phyloP scores from a whole-genome alignment of 2,888 invertebrate genomes.

The Epinotia bilunana region DNA sequence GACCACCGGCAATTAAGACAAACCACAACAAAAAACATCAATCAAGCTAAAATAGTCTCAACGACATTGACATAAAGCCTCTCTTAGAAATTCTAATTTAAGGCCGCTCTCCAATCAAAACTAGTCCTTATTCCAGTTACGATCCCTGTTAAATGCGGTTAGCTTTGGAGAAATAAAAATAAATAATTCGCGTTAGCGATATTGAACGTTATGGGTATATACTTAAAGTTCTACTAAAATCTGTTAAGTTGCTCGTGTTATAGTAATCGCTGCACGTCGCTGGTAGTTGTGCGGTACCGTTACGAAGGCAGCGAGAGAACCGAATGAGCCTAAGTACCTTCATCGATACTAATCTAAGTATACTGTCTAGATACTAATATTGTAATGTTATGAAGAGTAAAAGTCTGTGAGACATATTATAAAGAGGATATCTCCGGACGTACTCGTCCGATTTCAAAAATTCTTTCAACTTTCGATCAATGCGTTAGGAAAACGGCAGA shows the following conservation, averaged over 20 bases:
- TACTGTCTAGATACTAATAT: no score
- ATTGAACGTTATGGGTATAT: background rate
- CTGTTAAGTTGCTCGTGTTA: background rate
- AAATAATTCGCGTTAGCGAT: background rate
- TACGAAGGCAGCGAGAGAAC: background rate
- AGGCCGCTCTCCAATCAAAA: background rate
- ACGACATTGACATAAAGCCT: background rate
- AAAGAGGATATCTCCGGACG: no score
- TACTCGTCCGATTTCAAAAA: no score
- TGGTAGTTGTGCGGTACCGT: slow-evolving; percentile 23
- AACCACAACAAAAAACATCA: background rate
- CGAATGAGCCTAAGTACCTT: background rate
- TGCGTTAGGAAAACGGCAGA: no score
- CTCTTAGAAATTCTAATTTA: background rate
- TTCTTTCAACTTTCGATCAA: no score
- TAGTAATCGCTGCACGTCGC: slow-evolving; percentile 5
- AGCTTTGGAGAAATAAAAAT: background rate
- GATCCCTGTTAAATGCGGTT: background rate
- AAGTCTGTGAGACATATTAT: no score
- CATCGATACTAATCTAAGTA: background rate
- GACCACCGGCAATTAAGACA: background rate
- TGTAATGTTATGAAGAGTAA: no score
- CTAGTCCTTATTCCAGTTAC: slow-evolving; percentile 1
- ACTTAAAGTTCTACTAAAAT: background rate
- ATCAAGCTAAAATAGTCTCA: background rate